These are phyloP conservation scores for Spodoptera frugiperda DNA, from an alignment of 1,140 invertebrate species.

Conservation along the genomic window DNA sequence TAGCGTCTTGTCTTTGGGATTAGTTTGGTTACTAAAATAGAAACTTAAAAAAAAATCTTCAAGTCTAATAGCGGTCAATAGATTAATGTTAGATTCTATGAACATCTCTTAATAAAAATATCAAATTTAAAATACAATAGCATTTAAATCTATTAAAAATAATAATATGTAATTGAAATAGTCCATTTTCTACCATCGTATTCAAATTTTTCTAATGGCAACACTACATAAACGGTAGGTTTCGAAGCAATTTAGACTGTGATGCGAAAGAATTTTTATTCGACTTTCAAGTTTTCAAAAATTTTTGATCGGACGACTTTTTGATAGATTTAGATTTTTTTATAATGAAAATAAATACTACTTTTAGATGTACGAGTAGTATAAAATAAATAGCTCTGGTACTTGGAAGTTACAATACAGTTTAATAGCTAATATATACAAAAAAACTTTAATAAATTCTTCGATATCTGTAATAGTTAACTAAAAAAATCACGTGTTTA, in stretches of 20 bases:
- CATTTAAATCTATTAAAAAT: constrained; percentile 1
- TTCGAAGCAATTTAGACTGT: constrained; percentile 28
- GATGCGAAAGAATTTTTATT: constrained; percentile 34
- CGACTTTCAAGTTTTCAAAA: constrained; percentile 22
- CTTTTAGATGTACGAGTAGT: constrained; percentile 9
- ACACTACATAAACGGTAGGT: constrained; percentile 16
- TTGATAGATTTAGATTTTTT: constrained; percentile 39
- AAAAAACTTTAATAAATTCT: background rate
- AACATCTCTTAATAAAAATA: background rate
- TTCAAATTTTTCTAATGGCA: constrained; percentile 10
- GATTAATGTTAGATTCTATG: background rate
- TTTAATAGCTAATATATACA: background rate
- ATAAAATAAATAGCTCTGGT: background rate
- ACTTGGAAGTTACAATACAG: background rate
- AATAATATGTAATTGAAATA: background rate
- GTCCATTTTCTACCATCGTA: background rate
- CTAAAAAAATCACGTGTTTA: no score
- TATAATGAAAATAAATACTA: constrained; percentile 2
- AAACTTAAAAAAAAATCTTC: background rate
- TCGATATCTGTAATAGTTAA: background rate
- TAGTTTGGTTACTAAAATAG: background rate
- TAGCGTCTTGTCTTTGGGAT: background rate
- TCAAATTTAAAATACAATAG: constrained; percentile 1
- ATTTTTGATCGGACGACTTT: constrained; percentile 31
- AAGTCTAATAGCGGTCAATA: constrained; percentile 14